phyloP scores from a whole-genome alignment of 2,113 vertebrate species.

The Recurvirostra avosetta region DNA sequence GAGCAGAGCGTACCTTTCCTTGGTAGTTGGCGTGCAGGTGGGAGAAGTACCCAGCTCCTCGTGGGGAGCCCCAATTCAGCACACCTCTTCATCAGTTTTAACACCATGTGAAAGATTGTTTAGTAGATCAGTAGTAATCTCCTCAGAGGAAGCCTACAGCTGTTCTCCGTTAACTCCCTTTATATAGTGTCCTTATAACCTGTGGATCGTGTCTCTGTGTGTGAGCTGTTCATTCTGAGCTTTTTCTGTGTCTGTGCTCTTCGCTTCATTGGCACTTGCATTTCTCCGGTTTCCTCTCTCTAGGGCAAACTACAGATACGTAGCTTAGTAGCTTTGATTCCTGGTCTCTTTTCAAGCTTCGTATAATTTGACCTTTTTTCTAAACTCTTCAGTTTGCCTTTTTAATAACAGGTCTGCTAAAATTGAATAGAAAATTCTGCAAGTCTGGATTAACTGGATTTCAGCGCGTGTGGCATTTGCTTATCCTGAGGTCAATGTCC shows the following conservation, averaged over 20 bases:
- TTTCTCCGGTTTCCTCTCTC: not conserved
- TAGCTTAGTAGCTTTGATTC: not conserved
- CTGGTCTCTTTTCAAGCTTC: not conserved
- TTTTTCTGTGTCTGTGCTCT: not conserved
- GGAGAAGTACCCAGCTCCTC: not conserved
- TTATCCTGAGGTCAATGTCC: not conserved
- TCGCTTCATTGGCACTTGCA: not conserved
- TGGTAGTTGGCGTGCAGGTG: fast-evolving
- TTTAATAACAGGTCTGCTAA: not conserved
- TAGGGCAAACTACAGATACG: not conserved
- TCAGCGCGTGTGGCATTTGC: not conserved
- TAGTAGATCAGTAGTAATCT: not conserved
- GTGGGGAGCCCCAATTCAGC: fast-evolving
- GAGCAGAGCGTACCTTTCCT: not conserved
- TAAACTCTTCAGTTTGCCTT: not conserved
- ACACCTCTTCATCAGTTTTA: not conserved
- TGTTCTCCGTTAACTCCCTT: not conserved
- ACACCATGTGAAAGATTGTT: fast-evolving
- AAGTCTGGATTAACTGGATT: not conserved
- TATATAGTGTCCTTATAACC: not conserved
- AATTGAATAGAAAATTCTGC: not conserved
- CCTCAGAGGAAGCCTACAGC: not conserved
- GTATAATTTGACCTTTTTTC: not conserved
- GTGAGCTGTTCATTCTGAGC: not conserved
- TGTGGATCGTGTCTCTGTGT: not conserved